Percentiles rank a stretch among this genome's conserved stretches.
Evolutionary conservation across 2,797 vertebrate species (phyloP).

Genomic region (Phoxinus dragarum): DNA sequence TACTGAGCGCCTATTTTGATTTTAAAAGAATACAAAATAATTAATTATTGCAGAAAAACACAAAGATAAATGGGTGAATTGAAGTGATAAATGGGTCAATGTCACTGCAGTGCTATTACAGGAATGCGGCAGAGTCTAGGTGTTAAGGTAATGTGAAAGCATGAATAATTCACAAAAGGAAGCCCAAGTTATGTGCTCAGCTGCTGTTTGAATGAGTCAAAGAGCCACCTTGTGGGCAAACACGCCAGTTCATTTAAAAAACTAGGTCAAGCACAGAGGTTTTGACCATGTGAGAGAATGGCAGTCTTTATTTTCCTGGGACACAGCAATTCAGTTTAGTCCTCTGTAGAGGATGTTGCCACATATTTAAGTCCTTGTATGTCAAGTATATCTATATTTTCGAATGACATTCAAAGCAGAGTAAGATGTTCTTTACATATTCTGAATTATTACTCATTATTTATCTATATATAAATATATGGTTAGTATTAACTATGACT

Average conservation of each 20-base stretch:
- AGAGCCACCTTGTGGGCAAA: constrained; percentile 12
- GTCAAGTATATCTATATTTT: background rate
- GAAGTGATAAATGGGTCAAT: background rate
- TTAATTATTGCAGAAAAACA: background rate
- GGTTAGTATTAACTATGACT: too few species aligned
- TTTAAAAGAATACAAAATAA: constrained; percentile 20
- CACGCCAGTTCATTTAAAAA: background rate
- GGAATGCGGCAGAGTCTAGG: background rate
- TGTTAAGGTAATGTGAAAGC: background rate
- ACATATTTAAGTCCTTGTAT: background rate
- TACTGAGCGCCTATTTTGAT: constrained; percentile 71
- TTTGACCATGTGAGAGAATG: background rate
- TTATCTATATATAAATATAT: too few species aligned
- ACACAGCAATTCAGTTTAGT: background rate
- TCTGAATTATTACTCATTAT: background rate
- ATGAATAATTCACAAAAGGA: background rate
- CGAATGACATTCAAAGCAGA: background rate
- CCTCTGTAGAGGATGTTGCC: background rate
- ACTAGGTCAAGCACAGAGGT: constrained; percentile 6
- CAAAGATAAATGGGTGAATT: background rate
- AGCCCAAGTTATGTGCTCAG: too few species aligned
- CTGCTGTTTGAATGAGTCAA: background rate
- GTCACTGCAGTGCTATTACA: background rate
- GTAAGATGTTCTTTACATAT: background rate
- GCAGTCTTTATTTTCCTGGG: background rate